These are phyloP conservation scores for Cistogaster globosa DNA, from an alignment of 2,888 invertebrate genomes.

Conservation along the genomic window DNA sequence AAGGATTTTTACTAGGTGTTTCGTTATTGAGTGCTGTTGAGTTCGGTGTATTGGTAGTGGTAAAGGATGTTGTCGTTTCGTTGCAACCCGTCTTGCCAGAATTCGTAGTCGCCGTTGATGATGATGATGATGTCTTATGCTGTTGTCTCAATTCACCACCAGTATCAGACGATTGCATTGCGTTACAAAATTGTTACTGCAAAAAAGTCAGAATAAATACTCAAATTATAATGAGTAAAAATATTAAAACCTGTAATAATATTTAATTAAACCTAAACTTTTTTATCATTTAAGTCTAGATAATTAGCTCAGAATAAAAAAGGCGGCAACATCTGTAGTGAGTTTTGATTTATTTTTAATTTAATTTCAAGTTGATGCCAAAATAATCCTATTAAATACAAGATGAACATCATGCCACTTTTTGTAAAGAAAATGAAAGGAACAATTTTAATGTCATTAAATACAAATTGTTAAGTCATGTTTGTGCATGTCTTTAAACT, in stretches of 20 bases:
- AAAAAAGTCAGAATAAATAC: constrained; percentile 20
- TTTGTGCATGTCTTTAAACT: background rate
- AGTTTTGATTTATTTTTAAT: constrained; percentile 51
- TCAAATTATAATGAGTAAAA: constrained; percentile 31
- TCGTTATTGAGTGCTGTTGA: constrained; percentile 72
- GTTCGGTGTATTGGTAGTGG: constrained; percentile 72
- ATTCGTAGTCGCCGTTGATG: constrained; percentile 68
- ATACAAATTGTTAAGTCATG: background rate
- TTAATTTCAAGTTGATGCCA: constrained; percentile 58
- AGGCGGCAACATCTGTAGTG: constrained; percentile 17
- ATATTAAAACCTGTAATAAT: constrained; percentile 13
- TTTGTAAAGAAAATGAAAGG: background rate
- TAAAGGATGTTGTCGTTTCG: constrained; percentile 78
- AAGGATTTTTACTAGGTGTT: constrained; percentile 81
- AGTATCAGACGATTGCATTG: constrained; percentile 83
- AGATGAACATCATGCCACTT: background rate
- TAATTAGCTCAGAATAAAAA: background rate
- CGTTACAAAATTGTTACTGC: constrained; percentile 82
- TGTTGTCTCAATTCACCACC: constrained; percentile 79
- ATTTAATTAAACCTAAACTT: constrained; percentile 56
- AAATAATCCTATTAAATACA: constrained; percentile 67
- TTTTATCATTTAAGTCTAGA: constrained; percentile 12
- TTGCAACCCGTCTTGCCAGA: constrained; percentile 70
- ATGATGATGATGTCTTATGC: constrained; percentile 70
- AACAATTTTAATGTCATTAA: background rate